phyloP scores from a whole-genome alignment of 2,113 vertebrate species.

The Rhynchopsitta pachyrhyncha region DNA sequence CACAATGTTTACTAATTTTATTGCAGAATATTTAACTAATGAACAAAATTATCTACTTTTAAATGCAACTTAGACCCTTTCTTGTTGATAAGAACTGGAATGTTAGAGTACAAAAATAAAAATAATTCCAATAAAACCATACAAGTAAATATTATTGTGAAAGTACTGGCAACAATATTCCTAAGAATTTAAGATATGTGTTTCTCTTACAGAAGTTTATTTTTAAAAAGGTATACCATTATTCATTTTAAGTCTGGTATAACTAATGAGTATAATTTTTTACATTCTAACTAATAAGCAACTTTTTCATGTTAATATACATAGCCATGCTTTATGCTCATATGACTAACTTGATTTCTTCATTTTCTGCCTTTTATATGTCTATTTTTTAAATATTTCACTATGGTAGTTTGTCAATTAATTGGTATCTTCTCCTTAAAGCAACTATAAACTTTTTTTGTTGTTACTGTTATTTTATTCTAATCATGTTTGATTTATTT shows the following conservation, averaged over 20 bases:
- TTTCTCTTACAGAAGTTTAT: not conserved
- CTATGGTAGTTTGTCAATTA: not conserved
- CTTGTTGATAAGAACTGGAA: not conserved
- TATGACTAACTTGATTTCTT: not conserved
- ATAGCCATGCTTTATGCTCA: fast-evolving
- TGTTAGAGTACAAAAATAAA: not conserved
- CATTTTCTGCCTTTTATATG: not conserved
- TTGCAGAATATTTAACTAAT: not conserved
- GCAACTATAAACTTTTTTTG: fast-evolving
- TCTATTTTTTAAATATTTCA: not conserved
- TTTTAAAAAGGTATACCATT: not conserved
- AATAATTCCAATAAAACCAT: not conserved
- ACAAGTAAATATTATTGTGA: not conserved
- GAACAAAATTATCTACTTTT: not conserved
- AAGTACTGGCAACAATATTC: not conserved
- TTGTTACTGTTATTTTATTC: not conserved
- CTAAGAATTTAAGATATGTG: not conserved
- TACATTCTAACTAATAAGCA: not conserved
- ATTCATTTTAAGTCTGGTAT: not conserved
- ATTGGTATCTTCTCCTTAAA: not conserved
- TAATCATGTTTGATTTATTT: not conserved
- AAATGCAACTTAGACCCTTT: not conserved
- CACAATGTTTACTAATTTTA: not conserved
- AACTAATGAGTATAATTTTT: not conserved
- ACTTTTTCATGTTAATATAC: not conserved